phyloP scores from a whole-genome alignment of 1,140 invertebrate genomes.

The Anastrepha ludens region DNA sequence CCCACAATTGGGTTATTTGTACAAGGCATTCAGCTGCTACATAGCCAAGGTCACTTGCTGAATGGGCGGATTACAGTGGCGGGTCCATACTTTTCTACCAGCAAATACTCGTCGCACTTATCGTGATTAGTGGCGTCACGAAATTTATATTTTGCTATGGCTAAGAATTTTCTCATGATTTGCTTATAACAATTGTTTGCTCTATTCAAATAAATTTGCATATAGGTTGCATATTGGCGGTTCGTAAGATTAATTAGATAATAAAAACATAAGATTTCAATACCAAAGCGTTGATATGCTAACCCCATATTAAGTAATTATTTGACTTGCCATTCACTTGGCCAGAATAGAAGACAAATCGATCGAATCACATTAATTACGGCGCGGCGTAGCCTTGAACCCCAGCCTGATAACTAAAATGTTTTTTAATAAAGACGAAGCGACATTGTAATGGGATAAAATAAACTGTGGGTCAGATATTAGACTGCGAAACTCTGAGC shows the following conservation, averaged over 20 bases:
- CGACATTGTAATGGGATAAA: too few species aligned
- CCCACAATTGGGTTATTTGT: constrained; percentile 38
- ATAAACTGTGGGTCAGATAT: too few species aligned
- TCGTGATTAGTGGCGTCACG: constrained; percentile 36
- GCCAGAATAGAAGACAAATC: background rate
- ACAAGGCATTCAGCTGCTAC: constrained; percentile 30
- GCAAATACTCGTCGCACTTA: constrained; percentile 5
- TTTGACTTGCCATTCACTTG: background rate
- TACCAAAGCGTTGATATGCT: background rate
- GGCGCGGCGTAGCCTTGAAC: background rate
- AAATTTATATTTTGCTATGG: background rate
- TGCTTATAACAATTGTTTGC: background rate
- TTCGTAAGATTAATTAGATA: background rate
- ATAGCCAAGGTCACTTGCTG: background rate
- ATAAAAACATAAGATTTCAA: background rate
- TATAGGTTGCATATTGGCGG: background rate
- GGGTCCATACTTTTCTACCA: constrained; percentile 28
- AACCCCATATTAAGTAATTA: background rate
- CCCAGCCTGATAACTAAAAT: background rate
- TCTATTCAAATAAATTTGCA: background rate
- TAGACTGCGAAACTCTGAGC: too few species aligned
- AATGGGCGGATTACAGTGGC: constrained; percentile 8
- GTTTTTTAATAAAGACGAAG: too few species aligned
- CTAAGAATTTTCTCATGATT: constrained; percentile 13
- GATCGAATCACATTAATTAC: background rate